Evolutionary conservation across 2,888 invertebrate genomes (phyloP), one percentile per base, ranked within the genome.

Genomic region (Drosophila neoperkinsi): DNA sequence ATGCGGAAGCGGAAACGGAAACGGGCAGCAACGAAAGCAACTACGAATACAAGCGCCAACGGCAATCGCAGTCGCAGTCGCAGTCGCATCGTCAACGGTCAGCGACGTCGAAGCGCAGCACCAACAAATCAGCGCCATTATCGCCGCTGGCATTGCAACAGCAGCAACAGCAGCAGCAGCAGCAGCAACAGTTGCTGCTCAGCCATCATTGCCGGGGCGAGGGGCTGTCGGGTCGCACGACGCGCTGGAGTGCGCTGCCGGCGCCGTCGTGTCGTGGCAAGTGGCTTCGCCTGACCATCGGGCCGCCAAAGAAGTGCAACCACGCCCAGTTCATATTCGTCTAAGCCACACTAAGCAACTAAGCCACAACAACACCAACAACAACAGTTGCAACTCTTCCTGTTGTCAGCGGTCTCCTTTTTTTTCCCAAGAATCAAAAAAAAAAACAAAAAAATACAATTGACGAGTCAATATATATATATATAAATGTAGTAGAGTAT

Each of bases 191-290:
- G 43, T 46, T 64, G 72, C 64, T 76, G 38, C 33, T 81, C 18
- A 91, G 81, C 77, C 93, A 92, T 69, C 93, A 93, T 65, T 98
- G 98, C 94, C 96, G 96, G 75, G 98, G 98, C 0, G 97, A 98
- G 92, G 98, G 98, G 0, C 96, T 96, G 4, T 94, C 95, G 36
- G 95, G 95, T 0, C 95, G 96, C 68, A 94, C 96, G 74, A 97
- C 97, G 16, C 94, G 97, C 67, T 98, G 97, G 96, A 96, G 96
- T 84, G 97, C 97, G 41, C 94, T 98, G 38, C 96, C 97, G 55
- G 96, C 96, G n/a, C 96, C 96, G 1, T 96, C 97, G 88, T 98
- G 98, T 93, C 97, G 97, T 90, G 98, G 98, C 46, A 97, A 97
- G 92, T 98, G 98, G 98, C 94, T 96, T 55, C 95, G 97, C 56